Evolutionary conservation across 2,888 invertebrate species (phyloP), one percentile per base, ranked within the genome.

Genomic region (Cetonia aurata): DNA sequence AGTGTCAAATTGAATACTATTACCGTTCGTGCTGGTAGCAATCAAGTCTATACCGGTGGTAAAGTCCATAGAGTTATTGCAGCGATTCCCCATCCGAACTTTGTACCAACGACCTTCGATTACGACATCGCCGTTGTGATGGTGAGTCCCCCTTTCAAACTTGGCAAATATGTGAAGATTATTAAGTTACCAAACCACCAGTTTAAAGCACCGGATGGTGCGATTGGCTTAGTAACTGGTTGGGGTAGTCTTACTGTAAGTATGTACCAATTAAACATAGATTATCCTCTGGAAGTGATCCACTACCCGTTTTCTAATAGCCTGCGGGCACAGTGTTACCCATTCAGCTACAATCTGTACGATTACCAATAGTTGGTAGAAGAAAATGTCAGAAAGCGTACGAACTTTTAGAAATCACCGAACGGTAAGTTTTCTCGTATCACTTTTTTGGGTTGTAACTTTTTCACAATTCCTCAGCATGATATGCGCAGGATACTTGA

Each of bases 401-500:
- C 25, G 4, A 3, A 25, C 4, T 25, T 25, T 25, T 25, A 25
- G 25, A 25, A 25, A 25, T 25, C 1, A 25, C 25, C 4, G 4
- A 25, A 25, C 25, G 25, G 25, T 25, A 25, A 25, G 25, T 25
- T 17, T 17, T 6, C 3, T 13, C 12, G n/a, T 48, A 37, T 10
- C n/a, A 17, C 15, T 33, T 13, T n/a, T 9, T 31, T 62, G 48
- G 15, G 13, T 1, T 3, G 1, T 0, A 3, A 8, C 3, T 17
- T 9, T 12, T 56, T 10, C 37, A 15, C 4, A 41, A 56, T 37
- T 13, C 25, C 25, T 12, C 50, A 83, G 88, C 0, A 88, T 89
- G 33, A 76, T 92, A 1, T 92, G 92, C 77, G 92, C 92, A 0
- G 91, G 92, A 0, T 88, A 79, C 77, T 82, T 86, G 72, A 76